Evolutionary conservation across 2,797 vertebrate species (phyloP).

Genomic region (Taeniopygia guttata): DNA sequence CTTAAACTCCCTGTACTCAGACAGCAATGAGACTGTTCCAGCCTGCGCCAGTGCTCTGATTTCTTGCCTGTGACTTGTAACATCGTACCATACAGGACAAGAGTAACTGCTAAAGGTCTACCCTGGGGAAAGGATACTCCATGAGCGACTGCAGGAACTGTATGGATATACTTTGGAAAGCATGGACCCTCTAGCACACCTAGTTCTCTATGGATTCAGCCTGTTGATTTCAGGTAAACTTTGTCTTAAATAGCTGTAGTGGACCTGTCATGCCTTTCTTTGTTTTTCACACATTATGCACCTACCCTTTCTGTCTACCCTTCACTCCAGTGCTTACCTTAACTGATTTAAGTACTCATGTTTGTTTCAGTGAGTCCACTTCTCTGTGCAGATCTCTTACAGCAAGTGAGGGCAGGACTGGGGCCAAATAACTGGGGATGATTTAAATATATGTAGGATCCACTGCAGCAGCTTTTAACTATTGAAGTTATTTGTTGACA

Average conservation of each 20-base stretch:
- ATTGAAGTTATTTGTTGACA: not conserved
- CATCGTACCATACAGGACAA: conserved; percentile 44
- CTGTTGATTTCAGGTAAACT: conserved; percentile 77
- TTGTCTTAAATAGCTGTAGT: not conserved
- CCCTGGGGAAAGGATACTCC: conserved; percentile 57
- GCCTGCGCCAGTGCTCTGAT: conserved; percentile 49
- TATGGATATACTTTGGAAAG: conserved; percentile 78
- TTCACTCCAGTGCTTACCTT: not conserved
- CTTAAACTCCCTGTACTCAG: conserved; percentile 86
- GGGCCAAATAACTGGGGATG: not conserved
- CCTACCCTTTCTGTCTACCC: not conserved
- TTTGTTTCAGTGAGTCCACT: not conserved
- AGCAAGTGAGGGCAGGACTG: rapidly evolving
- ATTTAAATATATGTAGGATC: not conserved
- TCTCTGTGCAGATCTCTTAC: not conserved
- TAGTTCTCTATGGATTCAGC: conserved; percentile 73
- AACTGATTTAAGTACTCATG: not conserved
- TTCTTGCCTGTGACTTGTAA: conserved; percentile 67
- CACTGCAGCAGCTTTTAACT: not conserved
- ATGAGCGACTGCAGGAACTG: conserved; percentile 72
- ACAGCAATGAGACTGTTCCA: conserved; percentile 77
- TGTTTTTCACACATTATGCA: not conserved
- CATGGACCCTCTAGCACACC: conserved; percentile 77
- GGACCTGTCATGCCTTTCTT: not conserved
- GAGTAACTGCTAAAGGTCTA: conserved; percentile 25